These are phyloP conservation scores for Tragulus kanchil DNA, from an alignment of 2,113 vertebrate genomes.

Conservation along the genomic window DNA sequence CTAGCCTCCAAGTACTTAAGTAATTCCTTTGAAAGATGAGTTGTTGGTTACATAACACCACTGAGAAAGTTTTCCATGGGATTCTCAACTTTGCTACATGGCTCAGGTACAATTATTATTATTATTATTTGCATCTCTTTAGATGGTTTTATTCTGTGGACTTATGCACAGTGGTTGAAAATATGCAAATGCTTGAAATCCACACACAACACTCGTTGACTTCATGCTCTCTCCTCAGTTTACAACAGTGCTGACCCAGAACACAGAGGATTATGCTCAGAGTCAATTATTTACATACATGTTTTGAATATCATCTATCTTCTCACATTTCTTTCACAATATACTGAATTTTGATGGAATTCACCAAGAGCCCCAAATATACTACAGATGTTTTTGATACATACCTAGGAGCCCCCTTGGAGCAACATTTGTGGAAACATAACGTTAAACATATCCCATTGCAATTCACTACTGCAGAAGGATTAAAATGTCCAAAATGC, in stretches of 20 bases:
- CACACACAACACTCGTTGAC: neutral
- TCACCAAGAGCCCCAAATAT: neutral
- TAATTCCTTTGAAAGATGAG: constrained; percentile 27
- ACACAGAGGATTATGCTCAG: neutral
- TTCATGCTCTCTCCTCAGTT: neutral
- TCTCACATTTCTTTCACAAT: constrained; percentile 41
- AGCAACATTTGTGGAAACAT: neutral
- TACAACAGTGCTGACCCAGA: neutral
- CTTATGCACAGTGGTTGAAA: neutral
- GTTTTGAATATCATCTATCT: neutral
- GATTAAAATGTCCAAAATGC: constrained; percentile 37
- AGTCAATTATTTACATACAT: neutral
- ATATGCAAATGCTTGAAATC: neutral
- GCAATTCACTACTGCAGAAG: constrained; percentile 9
- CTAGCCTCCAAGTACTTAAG: neutral
- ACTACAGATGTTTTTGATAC: constrained; percentile 20
- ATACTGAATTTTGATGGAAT: constrained; percentile 7
- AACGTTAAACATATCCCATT: neutral
- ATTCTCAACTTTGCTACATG: neutral
- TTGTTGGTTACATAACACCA: constrained; percentile 37
- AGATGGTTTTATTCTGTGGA: neutral
- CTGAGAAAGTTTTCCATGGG: neutral
- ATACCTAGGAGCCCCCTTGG: neutral
- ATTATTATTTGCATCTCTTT: neutral
- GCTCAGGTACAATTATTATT: neutral